Evolutionary conservation across 2,888 invertebrate species (phyloP), one percentile per base, ranked within the genome.

Genomic region (Monoplex corrugatus): DNA sequence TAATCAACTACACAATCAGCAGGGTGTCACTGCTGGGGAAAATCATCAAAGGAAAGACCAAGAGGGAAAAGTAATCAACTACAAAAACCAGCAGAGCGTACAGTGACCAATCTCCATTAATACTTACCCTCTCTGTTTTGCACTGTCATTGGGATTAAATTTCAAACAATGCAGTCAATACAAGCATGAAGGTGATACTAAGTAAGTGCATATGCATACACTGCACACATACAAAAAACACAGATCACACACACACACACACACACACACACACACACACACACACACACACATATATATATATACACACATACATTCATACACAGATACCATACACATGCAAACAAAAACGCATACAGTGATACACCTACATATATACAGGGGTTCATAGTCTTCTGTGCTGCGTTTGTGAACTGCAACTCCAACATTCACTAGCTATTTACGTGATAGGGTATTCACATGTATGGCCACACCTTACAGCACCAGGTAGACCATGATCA

Each of bases 111-210:
- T 2, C 43, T 6, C 23, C 10, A 0, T 44, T 38, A 5, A 80
- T 80, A 80, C 80, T 80, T 43, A 80, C 80, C 80, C 80, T n/a
- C 28, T 80, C 80, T 80, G 10, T 80, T 40, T 28, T 13, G 80
- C 80, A 43, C 80, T 80, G 80, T 43, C 43, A 80, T 43, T 80
- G 80, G n/a, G 28, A 80, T 80, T n/a, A 80, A 80, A 80, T 80
- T n/a, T 43, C 80, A 80, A 40, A 43, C 23, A 80, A 80, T 32
- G 43, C 80, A 28, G 43, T 80, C 43, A 80, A 43, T 80, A 80
- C 38, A 80, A 43, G 80, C 28, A 28, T 43, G 23, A 80, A 43
- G 28, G 28, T 83, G 2, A 50, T n/a, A 10, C n/a, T 28, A 1
- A 38, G 13, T 38, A 38, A 40, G 43, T 28, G n/a, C 80, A 78